Percentiles rank a stretch among this genome's conserved stretches.
Evolutionary conservation across 2,888 invertebrate genomes (phyloP).

Genomic region (Amblyjoppa fuscipennis): DNA sequence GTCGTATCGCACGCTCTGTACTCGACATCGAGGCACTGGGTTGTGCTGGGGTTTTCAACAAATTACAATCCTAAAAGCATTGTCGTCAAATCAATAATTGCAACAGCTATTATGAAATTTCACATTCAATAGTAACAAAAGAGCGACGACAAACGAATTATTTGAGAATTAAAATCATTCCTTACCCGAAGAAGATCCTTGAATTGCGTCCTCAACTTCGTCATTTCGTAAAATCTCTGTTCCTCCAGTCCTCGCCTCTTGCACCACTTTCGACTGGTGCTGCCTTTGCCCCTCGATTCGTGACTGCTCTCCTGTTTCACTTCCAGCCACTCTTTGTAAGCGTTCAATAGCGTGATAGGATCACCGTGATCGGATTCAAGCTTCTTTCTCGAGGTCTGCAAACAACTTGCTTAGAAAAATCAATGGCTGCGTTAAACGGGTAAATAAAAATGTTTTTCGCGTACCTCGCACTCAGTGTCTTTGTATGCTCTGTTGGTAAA

Average conservation of each 20-base stretch:
- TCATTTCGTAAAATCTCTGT: constrained; percentile 98
- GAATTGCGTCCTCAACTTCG: constrained; percentile 96
- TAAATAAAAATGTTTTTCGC: constrained; percentile 49
- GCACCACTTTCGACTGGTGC: constrained; percentile 91
- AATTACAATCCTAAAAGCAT: constrained; percentile 87
- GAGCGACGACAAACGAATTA: not conserved
- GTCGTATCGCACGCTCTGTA: constrained; percentile 92
- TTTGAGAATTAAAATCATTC: constrained; percentile 9
- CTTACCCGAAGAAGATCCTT: constrained; percentile 91
- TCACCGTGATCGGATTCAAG: constrained; percentile 98
- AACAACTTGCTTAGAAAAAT: constrained; percentile 33
- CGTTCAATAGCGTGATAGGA: constrained; percentile 94
- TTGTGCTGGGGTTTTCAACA: constrained; percentile 86
- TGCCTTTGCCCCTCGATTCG: constrained; percentile 78
- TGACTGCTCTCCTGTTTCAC: constrained; percentile 88
- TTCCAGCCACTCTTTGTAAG: constrained; percentile 95
- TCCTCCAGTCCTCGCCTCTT: constrained; percentile 96
- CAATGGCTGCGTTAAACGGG: constrained; percentile 1
- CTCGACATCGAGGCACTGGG: constrained; percentile 87
- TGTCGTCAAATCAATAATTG: not conserved
- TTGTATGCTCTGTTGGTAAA: constrained; percentile 95
- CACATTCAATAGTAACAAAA: not conserved
- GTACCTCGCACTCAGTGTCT: constrained; percentile 93
- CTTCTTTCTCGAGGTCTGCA: constrained; percentile 90
- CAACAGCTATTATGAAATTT: not conserved